A percentile compares a stretch with the other conserved stretches of the same genome.
These are phyloP conservation scores for Cyanoderma ruficeps DNA, from an alignment of 2,113 vertebrate species.

Conservation along the genomic window DNA sequence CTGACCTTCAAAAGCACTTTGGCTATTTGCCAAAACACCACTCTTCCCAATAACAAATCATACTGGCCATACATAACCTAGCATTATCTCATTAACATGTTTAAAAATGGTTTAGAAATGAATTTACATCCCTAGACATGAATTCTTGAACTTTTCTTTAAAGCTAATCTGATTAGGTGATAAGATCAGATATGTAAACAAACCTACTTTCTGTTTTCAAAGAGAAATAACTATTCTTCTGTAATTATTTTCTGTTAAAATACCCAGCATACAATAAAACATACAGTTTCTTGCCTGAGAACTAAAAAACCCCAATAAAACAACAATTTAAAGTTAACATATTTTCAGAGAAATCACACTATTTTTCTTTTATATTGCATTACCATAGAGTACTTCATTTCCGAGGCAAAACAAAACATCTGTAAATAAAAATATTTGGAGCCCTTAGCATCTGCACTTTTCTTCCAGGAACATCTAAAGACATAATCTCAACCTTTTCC, in stretches of 20 bases:
- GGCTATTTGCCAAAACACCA: slow-evolving; percentile 10
- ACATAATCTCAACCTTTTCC: background rate
- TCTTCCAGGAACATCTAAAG: background rate
- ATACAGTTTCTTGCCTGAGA: background rate
- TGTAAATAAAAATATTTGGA: background rate
- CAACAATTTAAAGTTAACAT: background rate
- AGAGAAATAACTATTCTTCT: background rate
- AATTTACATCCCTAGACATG: background rate
- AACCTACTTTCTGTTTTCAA: background rate
- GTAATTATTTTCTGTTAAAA: background rate
- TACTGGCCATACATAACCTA: background rate
- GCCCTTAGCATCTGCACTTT: background rate
- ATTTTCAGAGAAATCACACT: background rate
- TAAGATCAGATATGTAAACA: background rate
- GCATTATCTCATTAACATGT: background rate
- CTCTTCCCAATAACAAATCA: background rate
- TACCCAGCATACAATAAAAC: background rate
- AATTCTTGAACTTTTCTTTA: background rate
- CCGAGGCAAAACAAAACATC: background rate
- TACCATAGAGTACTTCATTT: background rate
- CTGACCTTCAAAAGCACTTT: slow-evolving; percentile 9
- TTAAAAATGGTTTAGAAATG: background rate
- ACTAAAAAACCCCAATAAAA: background rate
- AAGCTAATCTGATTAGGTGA: background rate
- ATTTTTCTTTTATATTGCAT: background rate